Percentiles rank a stretch among this genome's conserved stretches.
Evolutionary conservation across 2,888 invertebrate genomes (phyloP).

Genomic region (Calephelis perditalis): DNA sequence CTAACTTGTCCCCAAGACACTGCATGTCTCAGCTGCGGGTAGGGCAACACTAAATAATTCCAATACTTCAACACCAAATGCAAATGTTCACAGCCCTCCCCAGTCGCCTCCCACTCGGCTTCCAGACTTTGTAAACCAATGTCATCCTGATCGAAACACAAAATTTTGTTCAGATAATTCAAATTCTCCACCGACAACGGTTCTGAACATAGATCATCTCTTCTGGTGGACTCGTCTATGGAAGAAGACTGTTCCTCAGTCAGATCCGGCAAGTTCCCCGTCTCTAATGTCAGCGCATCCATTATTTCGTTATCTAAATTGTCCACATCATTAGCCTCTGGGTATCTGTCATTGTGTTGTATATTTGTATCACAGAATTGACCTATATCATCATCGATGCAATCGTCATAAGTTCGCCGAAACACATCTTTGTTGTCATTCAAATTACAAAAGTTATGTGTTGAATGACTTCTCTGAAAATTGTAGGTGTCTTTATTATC

Average conservation of each 20-base stretch:
- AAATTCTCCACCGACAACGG: slow-evolving; percentile 50
- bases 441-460: slow-evolving; percentile 40
- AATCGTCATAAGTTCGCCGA: slow-evolving; percentile 34
- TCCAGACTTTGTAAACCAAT: slow-evolving; percentile 46
- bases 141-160: slow-evolving; percentile 48
- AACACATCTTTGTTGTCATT: slow-evolving; percentile 34
- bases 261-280: slow-evolving; percentile 58
- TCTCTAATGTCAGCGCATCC: slow-evolving; percentile 56
- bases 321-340: slow-evolving; percentile 60
- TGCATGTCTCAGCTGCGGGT: slow-evolving; percentile 53
- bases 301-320: slow-evolving; percentile 59
- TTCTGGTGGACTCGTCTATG: slow-evolving; percentile 57
- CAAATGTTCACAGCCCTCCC: slow-evolving; percentile 57
- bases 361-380: slow-evolving; percentile 60
- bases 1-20: slow-evolving; percentile 59
- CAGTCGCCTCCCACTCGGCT: slow-evolving; percentile 52
- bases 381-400: slow-evolving; percentile 27
- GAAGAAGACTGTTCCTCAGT: slow-evolving; percentile 63
- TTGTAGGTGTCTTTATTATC: slow-evolving; percentile 43
- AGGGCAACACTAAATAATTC: slow-evolving; percentile 53
- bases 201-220: slow-evolving; percentile 53
- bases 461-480: slow-evolving; percentile 47
- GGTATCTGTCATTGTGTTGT: slow-evolving; percentile 63
- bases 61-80: slow-evolving; percentile 61
- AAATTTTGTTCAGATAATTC: slow-evolving; percentile 51